A percentile compares a stretch with the other conserved stretches of the same genome.
Evolutionary conservation across 30 jellyfish, hydroid and myxozoan species (phyloP).

Genomic region (Clytia hemisphaerica): DNA sequence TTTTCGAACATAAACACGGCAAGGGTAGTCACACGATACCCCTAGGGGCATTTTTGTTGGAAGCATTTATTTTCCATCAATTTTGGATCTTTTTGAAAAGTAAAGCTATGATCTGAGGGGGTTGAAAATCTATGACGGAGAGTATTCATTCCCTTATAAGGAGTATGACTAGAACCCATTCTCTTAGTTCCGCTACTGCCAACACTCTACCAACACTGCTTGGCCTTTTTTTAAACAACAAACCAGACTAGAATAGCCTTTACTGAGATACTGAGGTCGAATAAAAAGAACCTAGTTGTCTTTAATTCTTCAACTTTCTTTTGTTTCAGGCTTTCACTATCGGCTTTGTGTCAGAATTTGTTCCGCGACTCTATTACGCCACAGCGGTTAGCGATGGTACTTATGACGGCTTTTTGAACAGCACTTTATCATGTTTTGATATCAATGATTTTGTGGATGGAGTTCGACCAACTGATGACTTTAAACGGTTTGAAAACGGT

Average conservation of each 20-base stretch:
- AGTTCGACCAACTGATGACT: background rate
- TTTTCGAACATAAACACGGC: too few species aligned
- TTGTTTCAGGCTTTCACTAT: constrained; percentile 49
- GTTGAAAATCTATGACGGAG: too few species aligned
- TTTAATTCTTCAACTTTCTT: too few species aligned
- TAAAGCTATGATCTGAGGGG: too few species aligned
- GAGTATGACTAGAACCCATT: background rate
- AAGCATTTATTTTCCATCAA: background rate
- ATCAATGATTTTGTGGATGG: constrained; percentile 27
- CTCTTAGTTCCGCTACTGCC: background rate
- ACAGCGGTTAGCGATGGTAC: constrained; percentile 12
- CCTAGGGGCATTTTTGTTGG: background rate
- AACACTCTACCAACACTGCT: too few species aligned
- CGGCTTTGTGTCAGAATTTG: constrained; percentile 65
- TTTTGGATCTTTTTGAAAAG: too few species aligned
- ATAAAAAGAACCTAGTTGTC: too few species aligned
- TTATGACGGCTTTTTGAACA: constrained; percentile 39
- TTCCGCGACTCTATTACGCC: constrained; percentile 52
- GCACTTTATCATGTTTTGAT: constrained; percentile 54
- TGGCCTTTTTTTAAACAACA: too few species aligned
- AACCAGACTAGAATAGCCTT: too few species aligned
- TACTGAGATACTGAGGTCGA: too few species aligned
- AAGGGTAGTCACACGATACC: too few species aligned
- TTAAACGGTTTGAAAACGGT: constrained; percentile 1
- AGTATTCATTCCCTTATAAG: too few species aligned